Conservation (phyloP, 2,888 invertebrate species). For the Masnerella sp. region DNA sequence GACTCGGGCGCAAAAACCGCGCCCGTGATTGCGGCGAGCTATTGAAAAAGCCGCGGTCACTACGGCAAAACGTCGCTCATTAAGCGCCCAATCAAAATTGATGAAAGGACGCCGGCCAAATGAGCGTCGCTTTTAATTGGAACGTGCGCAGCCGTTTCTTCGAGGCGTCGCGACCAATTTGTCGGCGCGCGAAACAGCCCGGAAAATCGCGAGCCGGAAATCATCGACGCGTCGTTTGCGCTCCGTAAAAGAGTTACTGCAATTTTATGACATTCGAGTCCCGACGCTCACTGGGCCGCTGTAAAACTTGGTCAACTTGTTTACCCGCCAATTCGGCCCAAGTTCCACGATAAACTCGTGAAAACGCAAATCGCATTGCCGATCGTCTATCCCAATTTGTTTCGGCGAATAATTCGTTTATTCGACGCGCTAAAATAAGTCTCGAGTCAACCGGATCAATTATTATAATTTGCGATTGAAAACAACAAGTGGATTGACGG, state of each 20-base stretch:
- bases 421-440: constrained; percentile 10
- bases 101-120: constrained; percentile 38
- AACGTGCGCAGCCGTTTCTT: constrained; percentile 36
- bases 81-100: constrained; percentile 55
- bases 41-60: constrained; percentile 65
- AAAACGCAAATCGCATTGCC: constrained; percentile 50
- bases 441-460: constrained; percentile 1
- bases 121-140: constrained; percentile 53
- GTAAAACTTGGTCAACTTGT: constrained; percentile 54
- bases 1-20: constrained; percentile 66
- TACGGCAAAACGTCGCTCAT: constrained; percentile 52
- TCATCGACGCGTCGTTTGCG: constrained; percentile 44
- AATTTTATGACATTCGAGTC: constrained; percentile 46
- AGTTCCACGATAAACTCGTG: constrained; percentile 47
- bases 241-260: constrained; percentile 49
- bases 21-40: constrained; percentile 65
- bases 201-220: constrained; percentile 50
- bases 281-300: constrained; percentile 32
- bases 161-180: constrained; percentile 50
- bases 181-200: constrained; percentile 34
- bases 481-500: constrained; percentile 30
- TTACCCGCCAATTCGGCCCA: constrained; percentile 42
- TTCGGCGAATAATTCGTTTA: constrained; percentile 20
- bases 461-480: constrained; percentile 10
- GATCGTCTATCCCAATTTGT: constrained; percentile 50